A percentile compares a stretch with the other conserved stretches of the same genome.
Conservation (phyloP, 2,888 invertebrate genomes). For the Pardosa pseudoannulata region DNA sequence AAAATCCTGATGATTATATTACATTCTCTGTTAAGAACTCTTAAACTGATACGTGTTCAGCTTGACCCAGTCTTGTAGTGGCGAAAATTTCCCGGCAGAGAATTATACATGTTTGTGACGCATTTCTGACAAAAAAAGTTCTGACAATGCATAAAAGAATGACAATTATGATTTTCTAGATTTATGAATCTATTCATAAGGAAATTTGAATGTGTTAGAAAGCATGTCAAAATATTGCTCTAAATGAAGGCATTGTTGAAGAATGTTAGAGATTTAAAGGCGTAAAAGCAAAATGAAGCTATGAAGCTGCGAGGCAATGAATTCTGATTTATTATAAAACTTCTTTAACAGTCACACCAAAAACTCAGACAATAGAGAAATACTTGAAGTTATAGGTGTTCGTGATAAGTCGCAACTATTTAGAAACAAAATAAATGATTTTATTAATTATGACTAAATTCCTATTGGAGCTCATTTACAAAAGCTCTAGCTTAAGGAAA, state of each 20-base stretch:
- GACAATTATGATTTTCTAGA: constrained; percentile 29
- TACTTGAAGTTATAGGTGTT: too few relatives aligned
- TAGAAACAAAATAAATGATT: too few relatives aligned
- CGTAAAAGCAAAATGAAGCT: constrained; percentile 16
- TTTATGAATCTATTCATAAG: constrained; percentile 34
- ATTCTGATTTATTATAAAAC: constrained; percentile 24
- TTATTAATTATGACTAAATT: too few relatives aligned
- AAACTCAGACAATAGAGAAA: constrained; percentile 30
- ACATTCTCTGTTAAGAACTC: too few relatives aligned
- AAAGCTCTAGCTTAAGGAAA: too few relatives aligned
- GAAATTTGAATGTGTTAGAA: neutral
- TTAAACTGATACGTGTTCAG: too few relatives aligned
- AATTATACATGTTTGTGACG: neutral
- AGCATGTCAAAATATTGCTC: constrained; percentile 1
- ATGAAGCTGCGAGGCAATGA: constrained; percentile 26
- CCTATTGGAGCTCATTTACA: too few relatives aligned
- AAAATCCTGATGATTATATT: too few relatives aligned
- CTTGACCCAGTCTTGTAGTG: too few relatives aligned
- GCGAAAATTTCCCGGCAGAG: neutral
- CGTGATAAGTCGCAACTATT: too few relatives aligned
- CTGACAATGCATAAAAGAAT: neutral
- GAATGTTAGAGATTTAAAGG: neutral
- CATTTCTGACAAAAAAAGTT: neutral
- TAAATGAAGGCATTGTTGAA: constrained; percentile 35
- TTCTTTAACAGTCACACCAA: constrained; percentile 28